Percentiles rank a stretch among this genome's conserved stretches.
Conservation (phyloP, 2,113 vertebrate species). For the Ceyx margarethae region DNA sequence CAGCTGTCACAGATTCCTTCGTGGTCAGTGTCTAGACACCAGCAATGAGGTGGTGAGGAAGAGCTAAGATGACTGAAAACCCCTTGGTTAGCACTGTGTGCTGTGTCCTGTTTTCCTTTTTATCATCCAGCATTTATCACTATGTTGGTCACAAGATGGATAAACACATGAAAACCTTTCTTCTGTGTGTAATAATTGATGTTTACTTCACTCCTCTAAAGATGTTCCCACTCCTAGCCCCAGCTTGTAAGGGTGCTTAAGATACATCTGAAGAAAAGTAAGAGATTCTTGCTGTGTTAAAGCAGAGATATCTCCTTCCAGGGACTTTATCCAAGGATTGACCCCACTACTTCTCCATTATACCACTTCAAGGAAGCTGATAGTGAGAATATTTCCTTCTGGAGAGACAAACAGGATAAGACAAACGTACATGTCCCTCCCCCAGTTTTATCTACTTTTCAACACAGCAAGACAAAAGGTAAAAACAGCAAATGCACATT, state of each 20-base stretch:
- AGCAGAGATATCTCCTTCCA: not conserved
- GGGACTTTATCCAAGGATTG: not conserved
- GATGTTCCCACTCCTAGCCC: not conserved
- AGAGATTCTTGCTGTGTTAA: not conserved
- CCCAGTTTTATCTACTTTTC: not conserved
- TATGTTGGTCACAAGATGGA: not conserved
- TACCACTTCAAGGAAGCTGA: not conserved
- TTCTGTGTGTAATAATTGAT: not conserved
- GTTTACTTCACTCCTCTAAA: not conserved
- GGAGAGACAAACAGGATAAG: not conserved
- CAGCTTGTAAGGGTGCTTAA: not conserved
- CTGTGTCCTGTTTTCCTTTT: not conserved
- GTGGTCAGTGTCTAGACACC: not conserved
- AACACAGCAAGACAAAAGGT: not conserved
- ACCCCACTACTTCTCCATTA: not conserved
- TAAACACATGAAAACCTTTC: fast-evolving
- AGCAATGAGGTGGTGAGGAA: not conserved
- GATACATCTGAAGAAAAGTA: not conserved
- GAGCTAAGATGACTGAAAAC: not conserved
- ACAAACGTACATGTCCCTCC: not conserved
- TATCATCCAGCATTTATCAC: not conserved
- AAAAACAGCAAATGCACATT: not conserved
- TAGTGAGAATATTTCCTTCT: not conserved
- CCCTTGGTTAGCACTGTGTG: fast-evolving
- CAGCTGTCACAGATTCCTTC: not conserved